phyloP scores from a whole-genome alignment of 2,888 invertebrate species.

The Serripes groenlandicus region DNA sequence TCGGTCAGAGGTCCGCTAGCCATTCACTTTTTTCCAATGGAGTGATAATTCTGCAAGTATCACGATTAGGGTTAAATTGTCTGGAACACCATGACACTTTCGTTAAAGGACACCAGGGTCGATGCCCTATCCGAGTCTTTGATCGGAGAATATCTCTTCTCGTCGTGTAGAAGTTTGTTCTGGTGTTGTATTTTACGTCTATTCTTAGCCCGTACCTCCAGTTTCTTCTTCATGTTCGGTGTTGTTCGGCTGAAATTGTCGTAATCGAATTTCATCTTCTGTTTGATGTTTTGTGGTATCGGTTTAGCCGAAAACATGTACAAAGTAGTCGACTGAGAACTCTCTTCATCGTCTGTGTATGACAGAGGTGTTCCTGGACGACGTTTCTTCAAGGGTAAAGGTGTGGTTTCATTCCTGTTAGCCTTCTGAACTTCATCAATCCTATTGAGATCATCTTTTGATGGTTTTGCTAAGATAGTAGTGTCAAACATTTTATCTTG shows the following conservation, averaged over 20 bases:
- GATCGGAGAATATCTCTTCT: slow-evolving; percentile 10
- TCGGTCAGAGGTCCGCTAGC: too few species aligned
- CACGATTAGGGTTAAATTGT: slow-evolving; percentile 42
- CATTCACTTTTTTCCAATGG: too few species aligned
- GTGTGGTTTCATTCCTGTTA: not conserved
- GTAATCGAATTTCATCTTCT: slow-evolving; percentile 49
- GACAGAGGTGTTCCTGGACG: slow-evolving; percentile 7
- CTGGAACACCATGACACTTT: slow-evolving; percentile 64
- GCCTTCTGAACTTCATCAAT: slow-evolving; percentile 9
- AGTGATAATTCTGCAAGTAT: too few species aligned
- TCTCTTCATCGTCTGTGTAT: not conserved
- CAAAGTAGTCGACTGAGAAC: not conserved
- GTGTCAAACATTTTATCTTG: slow-evolving; percentile 30
- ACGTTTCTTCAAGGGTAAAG: slow-evolving; percentile 10
- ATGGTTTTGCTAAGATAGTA: slow-evolving; percentile 26
- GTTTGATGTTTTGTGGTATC: slow-evolving; percentile 30
- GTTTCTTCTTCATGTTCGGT: slow-evolving; percentile 43
- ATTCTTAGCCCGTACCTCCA: slow-evolving; percentile 51
- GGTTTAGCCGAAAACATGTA: slow-evolving; percentile 35
- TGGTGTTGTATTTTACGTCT: slow-evolving; percentile 53
- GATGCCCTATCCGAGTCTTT: slow-evolving; percentile 36
- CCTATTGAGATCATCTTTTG: not conserved
- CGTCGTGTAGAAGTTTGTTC: slow-evolving; percentile 47
- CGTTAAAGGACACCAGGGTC: slow-evolving; percentile 63
- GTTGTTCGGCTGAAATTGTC: slow-evolving; percentile 56